Evolutionary conservation across 2,888 invertebrate genomes (phyloP), one percentile per base, ranked within the genome.

Genomic region (Sphinx pinastri): DNA sequence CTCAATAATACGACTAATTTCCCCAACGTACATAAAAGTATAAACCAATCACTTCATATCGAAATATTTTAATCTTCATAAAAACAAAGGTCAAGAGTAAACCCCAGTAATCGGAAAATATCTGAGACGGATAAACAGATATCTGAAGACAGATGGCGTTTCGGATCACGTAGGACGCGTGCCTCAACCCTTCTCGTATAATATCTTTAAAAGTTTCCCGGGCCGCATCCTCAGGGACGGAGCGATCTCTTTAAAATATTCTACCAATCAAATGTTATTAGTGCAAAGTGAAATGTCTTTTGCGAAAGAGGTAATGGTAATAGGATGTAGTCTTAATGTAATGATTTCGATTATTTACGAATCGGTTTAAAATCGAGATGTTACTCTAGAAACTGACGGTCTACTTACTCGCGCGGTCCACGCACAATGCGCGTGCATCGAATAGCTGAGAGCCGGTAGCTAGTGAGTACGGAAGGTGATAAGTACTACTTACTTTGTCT

Each of bases 171-270:
- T 90, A 91, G 88, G 89, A 91, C 90, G 85, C 86, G 78, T 83
- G 80, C 74, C 74, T 87, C 91, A 93, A 93, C 92, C 93, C 93
- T 92, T 93, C 89, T 84, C 78, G 88, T 88, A 89, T 93, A 93
- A 94, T 94, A 94, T 94, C 94, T 94, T 94, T 94, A 94, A 94
- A 94, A 94, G 93, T 94, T 94, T 85, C 78, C 84, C 83, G 79
- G 78, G 77, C 81, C 79, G 80, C 81, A 77, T 79, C 71, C 80
- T 84, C 72, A 59, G 84, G 78, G 85, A 82, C 77, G 77, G 74
- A 75, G 77, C 81, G 85, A 87, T 88, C 88, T 87, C 84, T 87
- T 85, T 86, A 87, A 90, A 88, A 91, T 89, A 89, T 88, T 85
- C 87, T 82, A 81, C 84, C 88, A 90, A 92, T 92, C 92, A 90